Conservation (phyloP, 1,140 invertebrate species). For the Meloidogyne chitwoodi region DNA sequence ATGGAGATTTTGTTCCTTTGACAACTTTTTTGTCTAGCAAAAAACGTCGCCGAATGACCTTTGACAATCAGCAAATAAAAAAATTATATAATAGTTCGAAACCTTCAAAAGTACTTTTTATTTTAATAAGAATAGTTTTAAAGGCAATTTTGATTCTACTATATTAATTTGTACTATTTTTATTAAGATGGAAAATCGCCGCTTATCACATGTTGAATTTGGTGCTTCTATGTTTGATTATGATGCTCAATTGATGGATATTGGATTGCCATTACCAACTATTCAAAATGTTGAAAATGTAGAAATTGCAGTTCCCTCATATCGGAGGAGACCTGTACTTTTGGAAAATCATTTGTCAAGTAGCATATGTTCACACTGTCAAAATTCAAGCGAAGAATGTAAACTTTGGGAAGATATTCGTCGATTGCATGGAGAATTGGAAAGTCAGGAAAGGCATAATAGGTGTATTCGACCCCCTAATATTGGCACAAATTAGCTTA, state of each 20-base stretch:
- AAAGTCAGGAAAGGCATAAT: slow-evolving; percentile 4
- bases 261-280: slow-evolving; percentile 12
- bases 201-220: slow-evolving; percentile 9
- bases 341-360: neutral
- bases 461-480: neutral
- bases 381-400: neutral
- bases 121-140: neutral
- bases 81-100: neutral
- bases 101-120: neutral
- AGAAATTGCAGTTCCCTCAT: slow-evolving; percentile 18
- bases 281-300: slow-evolving; percentile 21
- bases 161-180: no score
- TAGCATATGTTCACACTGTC: neutral
- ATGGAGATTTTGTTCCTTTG: neutral
- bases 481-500: neutral
- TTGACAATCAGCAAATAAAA: neutral
- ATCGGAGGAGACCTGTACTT: neutral
- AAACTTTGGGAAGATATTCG: neutral
- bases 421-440: slow-evolving; percentile 14
- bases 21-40: neutral
- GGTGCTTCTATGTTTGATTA: slow-evolving; percentile 18
- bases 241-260: slow-evolving; percentile 14
- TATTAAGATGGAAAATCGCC: slow-evolving; percentile 7
- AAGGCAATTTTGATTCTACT: neutral
- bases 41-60: neutral